phyloP scores from a whole-genome alignment of 2,797 vertebrate genomes.

The Rhyacichthys aspro region DNA sequence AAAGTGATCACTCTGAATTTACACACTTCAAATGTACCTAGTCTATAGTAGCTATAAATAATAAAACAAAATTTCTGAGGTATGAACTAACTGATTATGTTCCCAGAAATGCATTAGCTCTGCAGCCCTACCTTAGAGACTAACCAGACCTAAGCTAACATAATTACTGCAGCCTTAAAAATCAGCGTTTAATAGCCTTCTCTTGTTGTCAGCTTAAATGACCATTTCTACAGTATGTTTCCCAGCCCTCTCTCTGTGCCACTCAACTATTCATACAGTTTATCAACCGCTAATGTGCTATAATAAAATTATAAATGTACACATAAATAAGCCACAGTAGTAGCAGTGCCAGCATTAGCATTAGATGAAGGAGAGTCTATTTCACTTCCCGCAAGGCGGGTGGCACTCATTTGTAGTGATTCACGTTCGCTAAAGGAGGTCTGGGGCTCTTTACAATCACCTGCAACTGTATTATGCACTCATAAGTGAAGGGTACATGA shows the following conservation, averaged over 20 bases:
- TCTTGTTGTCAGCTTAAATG: conserved; percentile 20
- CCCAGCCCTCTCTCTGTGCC: conserved; percentile 4
- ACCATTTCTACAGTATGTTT: conserved; percentile 18
- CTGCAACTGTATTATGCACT: conserved; percentile 29
- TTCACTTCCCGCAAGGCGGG: conserved; percentile 24
- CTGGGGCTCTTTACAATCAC: conserved; percentile 35
- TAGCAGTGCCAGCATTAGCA: conserved; percentile 33
- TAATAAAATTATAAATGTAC: conserved; percentile 53
- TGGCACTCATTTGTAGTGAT: conserved; percentile 46
- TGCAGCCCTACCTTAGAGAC: background rate
- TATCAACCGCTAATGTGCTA: conserved; percentile 28
- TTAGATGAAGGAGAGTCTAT: conserved; percentile 30
- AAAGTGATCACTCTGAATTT: too few relatives aligned
- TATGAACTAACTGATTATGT: too few relatives aligned
- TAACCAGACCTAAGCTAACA: background rate
- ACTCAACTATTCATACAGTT: conserved; percentile 28
- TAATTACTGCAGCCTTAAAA: background rate
- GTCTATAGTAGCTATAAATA: too few relatives aligned
- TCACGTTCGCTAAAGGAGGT: conserved; percentile 42
- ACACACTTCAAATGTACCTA: too few relatives aligned
- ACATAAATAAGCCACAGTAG: conserved; percentile 49
- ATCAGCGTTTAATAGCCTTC: background rate
- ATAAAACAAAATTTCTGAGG: too few relatives aligned
- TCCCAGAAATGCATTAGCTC: too few relatives aligned
- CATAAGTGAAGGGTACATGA: conserved; percentile 20